phyloP scores from a whole-genome alignment of 2,797 vertebrate genomes.

The Erethizon dorsatum region DNA sequence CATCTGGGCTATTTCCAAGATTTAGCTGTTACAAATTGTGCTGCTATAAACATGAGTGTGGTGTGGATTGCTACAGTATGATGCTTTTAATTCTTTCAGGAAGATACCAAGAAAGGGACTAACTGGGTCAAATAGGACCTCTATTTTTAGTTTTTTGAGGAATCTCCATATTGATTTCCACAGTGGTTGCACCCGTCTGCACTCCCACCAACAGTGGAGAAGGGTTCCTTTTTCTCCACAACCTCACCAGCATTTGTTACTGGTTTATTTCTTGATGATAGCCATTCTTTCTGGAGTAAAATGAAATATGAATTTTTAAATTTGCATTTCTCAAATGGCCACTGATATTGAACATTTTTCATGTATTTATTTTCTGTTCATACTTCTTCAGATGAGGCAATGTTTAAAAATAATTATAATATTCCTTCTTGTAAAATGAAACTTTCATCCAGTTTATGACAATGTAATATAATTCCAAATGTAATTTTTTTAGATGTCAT shows the following conservation, averaged over 20 bases:
- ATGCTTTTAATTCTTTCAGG: not conserved
- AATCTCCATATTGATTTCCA: not conserved
- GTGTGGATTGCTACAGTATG: not conserved
- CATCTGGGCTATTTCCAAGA: not conserved
- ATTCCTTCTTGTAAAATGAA: not conserved
- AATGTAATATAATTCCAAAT: not conserved
- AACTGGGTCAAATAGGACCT: not conserved
- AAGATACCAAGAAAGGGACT: not conserved
- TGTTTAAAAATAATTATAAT: constrained; percentile 48
- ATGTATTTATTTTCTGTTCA: not conserved
- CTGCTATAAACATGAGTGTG: not conserved
- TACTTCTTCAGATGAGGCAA: not conserved
- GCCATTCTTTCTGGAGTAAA: not conserved
- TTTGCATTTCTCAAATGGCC: not conserved
- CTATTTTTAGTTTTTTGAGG: not conserved
- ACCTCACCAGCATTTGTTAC: not conserved
- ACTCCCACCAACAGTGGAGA: not conserved
- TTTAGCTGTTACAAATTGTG: not conserved
- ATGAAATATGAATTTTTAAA: not conserved
- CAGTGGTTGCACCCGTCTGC: not conserved
- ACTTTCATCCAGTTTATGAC: not conserved
- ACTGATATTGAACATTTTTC: not conserved
- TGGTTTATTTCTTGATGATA: not conserved
- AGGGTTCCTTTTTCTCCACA: not conserved
- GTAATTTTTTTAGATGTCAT: not conserved